Conservation (phyloP, 2,888 invertebrate genomes). For the Caenorhabditis sinica region DNA sequence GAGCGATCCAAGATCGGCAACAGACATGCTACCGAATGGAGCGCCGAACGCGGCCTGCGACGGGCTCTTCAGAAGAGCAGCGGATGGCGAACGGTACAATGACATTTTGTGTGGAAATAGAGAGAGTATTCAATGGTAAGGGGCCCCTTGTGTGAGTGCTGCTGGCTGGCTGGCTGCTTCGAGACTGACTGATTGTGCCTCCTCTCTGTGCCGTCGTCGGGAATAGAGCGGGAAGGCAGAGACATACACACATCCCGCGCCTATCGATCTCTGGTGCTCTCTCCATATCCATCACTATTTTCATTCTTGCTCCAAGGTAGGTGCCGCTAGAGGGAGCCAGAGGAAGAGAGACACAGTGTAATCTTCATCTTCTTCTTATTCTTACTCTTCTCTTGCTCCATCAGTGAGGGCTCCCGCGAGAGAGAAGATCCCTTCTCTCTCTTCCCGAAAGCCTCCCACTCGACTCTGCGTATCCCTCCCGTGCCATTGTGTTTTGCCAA, state of each 20-base stretch:
- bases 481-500: conserved; percentile 60
- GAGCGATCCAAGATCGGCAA: conserved; percentile 83
- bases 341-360: conserved; percentile 24
- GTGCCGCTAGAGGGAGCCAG: conserved; percentile 31
- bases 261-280: conserved; percentile 31
- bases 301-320: conserved; percentile 40
- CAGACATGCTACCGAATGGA: conserved; percentile 82
- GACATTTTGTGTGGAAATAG: conserved; percentile 56
- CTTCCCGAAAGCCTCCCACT: conserved; percentile 51
- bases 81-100: conserved; percentile 70
- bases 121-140: conserved; percentile 35
- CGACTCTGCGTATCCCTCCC: conserved; percentile 58
- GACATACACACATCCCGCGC: conserved; percentile 50
- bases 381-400: not conserved
- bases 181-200: conserved; percentile 64
- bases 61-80: conserved; percentile 74
- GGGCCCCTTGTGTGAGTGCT: conserved; percentile 48
- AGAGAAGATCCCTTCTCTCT: conserved; percentile 27
- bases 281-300: conserved; percentile 1
- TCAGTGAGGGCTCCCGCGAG: not conserved
- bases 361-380: conserved; percentile 9
- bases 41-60: conserved; percentile 78
- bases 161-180: conserved; percentile 65
- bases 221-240: conserved; percentile 5
- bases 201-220: conserved; percentile 34